Evolutionary conservation across 2,113 vertebrate species (phyloP).

Genomic region (Morone saxatilis): DNA sequence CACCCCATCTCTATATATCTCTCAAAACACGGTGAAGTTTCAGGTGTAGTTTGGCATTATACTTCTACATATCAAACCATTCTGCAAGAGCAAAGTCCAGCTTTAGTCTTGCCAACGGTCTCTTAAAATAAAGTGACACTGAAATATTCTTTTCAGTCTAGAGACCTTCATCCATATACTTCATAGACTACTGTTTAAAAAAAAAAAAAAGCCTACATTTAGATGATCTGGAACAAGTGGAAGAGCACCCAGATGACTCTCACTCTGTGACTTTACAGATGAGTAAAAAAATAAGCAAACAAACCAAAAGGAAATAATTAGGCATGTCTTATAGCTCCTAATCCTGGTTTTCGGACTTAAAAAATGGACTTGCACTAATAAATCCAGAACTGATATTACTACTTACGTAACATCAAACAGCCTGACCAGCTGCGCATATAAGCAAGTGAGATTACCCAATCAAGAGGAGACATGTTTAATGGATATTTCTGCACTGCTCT

Average conservation of each 20-base stretch:
- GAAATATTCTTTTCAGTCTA: slow-evolving; percentile 29
- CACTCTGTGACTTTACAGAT: slow-evolving; percentile 22
- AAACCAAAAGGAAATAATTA: not conserved
- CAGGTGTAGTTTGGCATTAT: slow-evolving; percentile 71
- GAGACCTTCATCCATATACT: slow-evolving; percentile 20
- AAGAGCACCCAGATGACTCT: slow-evolving; percentile 2
- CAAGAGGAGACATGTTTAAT: not conserved
- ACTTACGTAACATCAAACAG: not conserved
- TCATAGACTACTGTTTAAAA: not conserved
- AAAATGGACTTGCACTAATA: not conserved
- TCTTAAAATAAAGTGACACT: slow-evolving; percentile 54
- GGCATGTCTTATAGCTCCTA: slow-evolving; percentile 8
- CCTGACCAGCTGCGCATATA: not conserved
- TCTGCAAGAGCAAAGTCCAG: slow-evolving; percentile 59
- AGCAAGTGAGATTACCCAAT: not conserved
- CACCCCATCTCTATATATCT: not conserved
- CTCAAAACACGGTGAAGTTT: slow-evolving; percentile 42
- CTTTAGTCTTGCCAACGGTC: slow-evolving; percentile 48
- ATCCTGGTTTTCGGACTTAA: slow-evolving; percentile 17
- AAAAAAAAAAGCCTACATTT: not conserved
- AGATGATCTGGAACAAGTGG: slow-evolving; percentile 12
- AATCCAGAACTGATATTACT: not conserved
- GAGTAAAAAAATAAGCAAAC: not conserved
- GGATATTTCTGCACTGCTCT: not conserved
- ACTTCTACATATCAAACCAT: slow-evolving; percentile 47